Base-by-base conservation (phyloP, 2,797 vertebrate species). In the Jordanella pulchra region DNA sequence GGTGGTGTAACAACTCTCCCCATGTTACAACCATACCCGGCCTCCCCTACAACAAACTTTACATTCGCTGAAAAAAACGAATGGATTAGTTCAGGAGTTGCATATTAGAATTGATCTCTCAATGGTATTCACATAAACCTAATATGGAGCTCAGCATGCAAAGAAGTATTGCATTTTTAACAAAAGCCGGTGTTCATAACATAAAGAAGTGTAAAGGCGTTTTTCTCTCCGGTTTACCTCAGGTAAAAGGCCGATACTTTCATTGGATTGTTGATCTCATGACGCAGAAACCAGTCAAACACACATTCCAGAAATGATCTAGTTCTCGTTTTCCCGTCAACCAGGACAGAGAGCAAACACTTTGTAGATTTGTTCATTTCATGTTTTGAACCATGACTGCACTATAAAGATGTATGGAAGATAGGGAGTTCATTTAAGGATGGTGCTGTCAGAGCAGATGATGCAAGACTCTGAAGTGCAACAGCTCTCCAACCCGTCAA, bases 251-350 rank as follows among this genome's bases (percentile, higher is more conserved):
- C 10, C 15, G 0, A 12, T 14, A 42, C 42, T 39, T 50, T 21
- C 7, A n/a, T 42, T n/a, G 1, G 12, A 25, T 44, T 44, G 3
- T 15, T 63, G 60, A 25, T 9, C 3, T 11, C 7, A 53, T n/a
- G 39, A 23, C n/a, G 39, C 35, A 44, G 39, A 63, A 44, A 44
- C 5, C n/a, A 63, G 39, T 14, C 3, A 7, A 82, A 45, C 63
- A 50, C 81, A 78, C 53, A n/a, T 42, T 89, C 78, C 86, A 44
- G 12, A 6, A 3, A 15, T 0, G 72, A 48, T 92, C 90, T 89
- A 88, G 18, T 78, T 77, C 89, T 71, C 44, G 73, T 83, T 90
- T 92, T 91, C 32, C 1, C 21, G 30, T 15, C 61, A 74, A 65
- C 87, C 58, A 42, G 18, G 18, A n/a, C 64, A 25, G 67, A 78